Conservation (phyloP, 2,113 vertebrate genomes). For the Oncorhynchus kisutch region DNA sequence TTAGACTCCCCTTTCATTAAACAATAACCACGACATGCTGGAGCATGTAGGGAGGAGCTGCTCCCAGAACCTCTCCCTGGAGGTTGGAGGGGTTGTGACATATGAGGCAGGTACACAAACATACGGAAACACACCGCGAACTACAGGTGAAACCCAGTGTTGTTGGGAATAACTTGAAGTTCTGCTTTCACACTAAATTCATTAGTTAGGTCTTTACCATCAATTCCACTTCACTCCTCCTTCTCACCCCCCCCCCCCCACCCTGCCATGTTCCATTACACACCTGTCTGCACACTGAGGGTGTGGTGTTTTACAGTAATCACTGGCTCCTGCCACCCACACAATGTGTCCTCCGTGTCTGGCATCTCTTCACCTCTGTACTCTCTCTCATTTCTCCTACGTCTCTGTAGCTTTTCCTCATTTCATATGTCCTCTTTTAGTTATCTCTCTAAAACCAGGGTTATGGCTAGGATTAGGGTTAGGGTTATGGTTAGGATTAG, state of each 20-base stretch:
- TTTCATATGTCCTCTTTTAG: neutral
- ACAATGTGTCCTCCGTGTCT: neutral
- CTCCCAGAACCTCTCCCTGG: neutral
- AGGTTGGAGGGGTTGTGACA: no score
- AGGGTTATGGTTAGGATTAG: no score
- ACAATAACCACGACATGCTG: neutral
- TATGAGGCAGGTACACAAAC: neutral
- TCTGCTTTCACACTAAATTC: neutral
- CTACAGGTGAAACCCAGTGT: conserved; percentile 1
- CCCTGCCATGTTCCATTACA: neutral
- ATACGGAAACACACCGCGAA: neutral
- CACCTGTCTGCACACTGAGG: neutral
- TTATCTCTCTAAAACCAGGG: no score
- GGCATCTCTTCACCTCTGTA: neutral
- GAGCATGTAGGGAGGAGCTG: neutral
- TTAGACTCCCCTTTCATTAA: neutral
- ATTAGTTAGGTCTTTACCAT: neutral
- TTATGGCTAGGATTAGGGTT: no score
- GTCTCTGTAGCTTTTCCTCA: no score
- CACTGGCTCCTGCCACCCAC: neutral
- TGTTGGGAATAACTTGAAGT: neutral
- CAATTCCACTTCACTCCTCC: neutral
- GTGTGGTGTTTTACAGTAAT: neutral
- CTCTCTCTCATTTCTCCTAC: neutral
- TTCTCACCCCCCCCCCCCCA: neutral